Evolutionary conservation across 2,888 invertebrate genomes (phyloP).

Genomic region (Andrena minutula): DNA sequence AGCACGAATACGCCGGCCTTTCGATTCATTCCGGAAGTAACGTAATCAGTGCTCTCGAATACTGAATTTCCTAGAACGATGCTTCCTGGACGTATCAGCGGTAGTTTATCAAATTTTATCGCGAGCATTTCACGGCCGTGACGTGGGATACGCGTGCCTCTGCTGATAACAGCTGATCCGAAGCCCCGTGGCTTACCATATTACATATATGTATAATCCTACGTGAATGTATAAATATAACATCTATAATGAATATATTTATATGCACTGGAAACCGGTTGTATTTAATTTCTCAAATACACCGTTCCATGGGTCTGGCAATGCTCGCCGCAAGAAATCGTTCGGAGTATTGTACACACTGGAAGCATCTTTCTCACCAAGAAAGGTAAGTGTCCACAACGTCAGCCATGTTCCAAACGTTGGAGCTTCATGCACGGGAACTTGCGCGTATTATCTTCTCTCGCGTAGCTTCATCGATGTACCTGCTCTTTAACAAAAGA

Average conservation of each 20-base stretch:
- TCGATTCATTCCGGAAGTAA: conserved; percentile 73
- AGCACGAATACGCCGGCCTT: conserved; percentile 71
- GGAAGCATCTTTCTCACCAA: conserved; percentile 81
- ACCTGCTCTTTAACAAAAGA: not conserved
- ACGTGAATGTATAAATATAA: conserved; percentile 69
- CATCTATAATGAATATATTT: conserved; percentile 59
- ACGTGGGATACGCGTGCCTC: conserved; percentile 11
- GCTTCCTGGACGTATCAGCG: conserved; percentile 2
- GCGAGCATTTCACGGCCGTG: no score
- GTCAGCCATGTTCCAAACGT: conserved; percentile 48
- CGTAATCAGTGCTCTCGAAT: conserved; percentile 54
- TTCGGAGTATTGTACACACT: conserved; percentile 70
- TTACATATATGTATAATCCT: conserved; percentile 51
- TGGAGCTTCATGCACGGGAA: not conserved
- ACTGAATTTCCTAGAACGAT: conserved; percentile 41
- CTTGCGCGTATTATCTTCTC: not conserved
- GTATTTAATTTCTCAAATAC: conserved; percentile 80
- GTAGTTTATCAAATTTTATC: no score
- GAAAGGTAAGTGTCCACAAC: conserved; percentile 79
- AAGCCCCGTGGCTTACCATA: conserved; percentile 54
- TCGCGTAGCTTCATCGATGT: not conserved
- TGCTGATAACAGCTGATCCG: conserved; percentile 29
- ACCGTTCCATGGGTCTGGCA: conserved; percentile 70
- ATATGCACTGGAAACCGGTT: conserved; percentile 70
- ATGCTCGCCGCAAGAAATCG: conserved; percentile 59